Percentiles rank a stretch among this genome's conserved stretches.
These are phyloP conservation scores for Euwallacea fornicatus DNA, from an alignment of 1,140 invertebrate genomes.

Conservation along the genomic window DNA sequence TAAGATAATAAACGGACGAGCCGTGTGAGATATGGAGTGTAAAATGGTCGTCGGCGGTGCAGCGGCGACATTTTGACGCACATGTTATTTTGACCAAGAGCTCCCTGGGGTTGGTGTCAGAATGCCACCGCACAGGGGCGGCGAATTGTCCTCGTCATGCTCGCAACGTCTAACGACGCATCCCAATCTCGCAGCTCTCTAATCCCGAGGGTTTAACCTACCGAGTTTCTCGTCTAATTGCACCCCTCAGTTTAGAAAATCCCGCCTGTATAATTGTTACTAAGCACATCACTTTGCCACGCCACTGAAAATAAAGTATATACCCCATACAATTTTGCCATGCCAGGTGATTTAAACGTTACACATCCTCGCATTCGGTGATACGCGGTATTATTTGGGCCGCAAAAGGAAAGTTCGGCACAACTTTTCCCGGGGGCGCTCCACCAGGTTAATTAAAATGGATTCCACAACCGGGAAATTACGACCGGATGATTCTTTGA, in stretches of 20 bases:
- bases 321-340: constrained; percentile 2
- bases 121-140: constrained; percentile 8
- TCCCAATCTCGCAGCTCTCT: too few species aligned
- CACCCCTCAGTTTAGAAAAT: too few species aligned
- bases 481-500: constrained; percentile 34
- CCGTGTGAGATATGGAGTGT: constrained; percentile 36
- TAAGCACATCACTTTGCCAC: background rate
- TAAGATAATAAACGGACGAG: constrained; percentile 36
- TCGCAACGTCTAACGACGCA: too few species aligned
- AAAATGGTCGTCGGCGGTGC: constrained; percentile 23
- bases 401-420: constrained; percentile 33
- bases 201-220: too few species aligned
- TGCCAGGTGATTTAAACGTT: constrained; percentile 31
- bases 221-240: too few species aligned
- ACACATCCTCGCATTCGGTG: constrained; percentile 27
- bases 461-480: constrained; percentile 32
- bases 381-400: constrained; percentile 27
- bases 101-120: constrained; percentile 8
- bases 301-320: background rate
- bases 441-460: constrained; percentile 36
- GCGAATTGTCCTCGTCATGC: background rate
- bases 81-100: constrained; percentile 25
- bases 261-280: too few species aligned
- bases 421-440: constrained; percentile 25
- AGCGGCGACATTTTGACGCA: constrained; percentile 31